phyloP scores from a whole-genome alignment of 2,888 invertebrate genomes.

The Athalia circularis region DNA sequence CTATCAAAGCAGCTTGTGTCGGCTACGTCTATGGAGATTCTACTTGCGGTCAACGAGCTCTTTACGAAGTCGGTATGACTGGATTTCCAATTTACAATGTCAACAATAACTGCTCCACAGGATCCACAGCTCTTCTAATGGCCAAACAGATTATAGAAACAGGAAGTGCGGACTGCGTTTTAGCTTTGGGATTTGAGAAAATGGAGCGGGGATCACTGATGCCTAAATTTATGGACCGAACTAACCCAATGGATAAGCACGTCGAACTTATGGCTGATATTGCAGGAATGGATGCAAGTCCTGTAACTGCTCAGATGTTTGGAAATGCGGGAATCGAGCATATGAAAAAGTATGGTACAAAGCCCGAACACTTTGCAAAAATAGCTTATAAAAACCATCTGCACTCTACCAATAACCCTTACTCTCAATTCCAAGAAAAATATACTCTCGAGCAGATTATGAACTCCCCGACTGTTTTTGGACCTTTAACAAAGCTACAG shows the following conservation, averaged over 20 bases:
- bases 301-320: slow-evolving; percentile 96
- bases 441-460: slow-evolving; percentile 94
- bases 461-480: slow-evolving; percentile 91
- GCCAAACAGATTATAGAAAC: slow-evolving; percentile 95
- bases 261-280: slow-evolving; percentile 89
- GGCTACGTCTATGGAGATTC: slow-evolving; percentile 98
- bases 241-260: slow-evolving; percentile 93
- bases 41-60: slow-evolving; percentile 94
- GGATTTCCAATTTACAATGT: slow-evolving; percentile 99
- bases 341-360: slow-evolving; percentile 96
- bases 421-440: slow-evolving; percentile 95
- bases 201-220: slow-evolving; percentile 95
- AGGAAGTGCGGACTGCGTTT: slow-evolving; percentile 89
- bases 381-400: slow-evolving; percentile 98
- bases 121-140: slow-evolving; percentile 92
- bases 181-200: slow-evolving; percentile 98
- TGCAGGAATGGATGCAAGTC: slow-evolving; percentile 87
- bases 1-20: slow-evolving; percentile 92
- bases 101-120: slow-evolving; percentile 99
- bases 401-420: slow-evolving; percentile 97
- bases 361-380: slow-evolving; percentile 95
- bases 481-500: slow-evolving; percentile 95
- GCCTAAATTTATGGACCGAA: slow-evolving; percentile 85
- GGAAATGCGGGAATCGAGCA: slow-evolving; percentile 97
- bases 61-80: slow-evolving; percentile 96